Percentiles rank a stretch among this genome's conserved stretches.
Conservation (phyloP, 2,888 invertebrate genomes). For the Eugnorisma glareosa region DNA sequence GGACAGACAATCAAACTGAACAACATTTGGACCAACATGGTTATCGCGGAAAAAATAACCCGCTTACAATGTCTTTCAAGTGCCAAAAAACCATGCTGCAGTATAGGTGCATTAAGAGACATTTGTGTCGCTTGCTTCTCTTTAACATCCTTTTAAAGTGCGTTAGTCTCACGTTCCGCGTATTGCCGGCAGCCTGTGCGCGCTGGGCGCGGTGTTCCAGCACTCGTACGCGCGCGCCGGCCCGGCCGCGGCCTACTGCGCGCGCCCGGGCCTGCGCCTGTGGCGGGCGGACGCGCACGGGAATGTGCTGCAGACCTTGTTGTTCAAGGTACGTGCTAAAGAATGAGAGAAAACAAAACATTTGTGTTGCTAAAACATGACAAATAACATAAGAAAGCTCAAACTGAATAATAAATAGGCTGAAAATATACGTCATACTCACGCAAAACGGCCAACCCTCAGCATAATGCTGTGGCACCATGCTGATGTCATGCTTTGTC, state of each 20-base stretch:
- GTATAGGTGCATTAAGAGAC: neutral
- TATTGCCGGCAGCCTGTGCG: slow-evolving; percentile 75
- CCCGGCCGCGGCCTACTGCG: slow-evolving; percentile 93
- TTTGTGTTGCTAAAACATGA: no score
- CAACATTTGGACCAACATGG: neutral
- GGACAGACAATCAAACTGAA: neutral
- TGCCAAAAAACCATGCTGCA: neutral
- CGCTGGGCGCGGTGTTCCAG: slow-evolving; percentile 89
- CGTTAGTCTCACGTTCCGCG: neutral
- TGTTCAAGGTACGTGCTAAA: slow-evolving; percentile 92
- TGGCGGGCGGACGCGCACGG: slow-evolving; percentile 95
- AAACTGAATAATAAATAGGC: neutral
- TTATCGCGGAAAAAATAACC: neutral
- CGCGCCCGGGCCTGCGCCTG: slow-evolving; percentile 95
- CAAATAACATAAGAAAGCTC: neutral
- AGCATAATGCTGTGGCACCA: neutral
- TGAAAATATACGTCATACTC: neutral
- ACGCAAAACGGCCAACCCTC: neutral
- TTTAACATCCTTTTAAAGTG: neutral
- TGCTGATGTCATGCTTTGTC: neutral
- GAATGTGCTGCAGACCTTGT: slow-evolving; percentile 95
- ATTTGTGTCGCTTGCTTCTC: neutral
- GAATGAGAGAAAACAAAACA: neutral
- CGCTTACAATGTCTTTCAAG: neutral
- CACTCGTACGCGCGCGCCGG: slow-evolving; percentile 89